Evolutionary conservation across 2,888 invertebrate species (phyloP).

Genomic region (Caenorhabditis wallacei): DNA sequence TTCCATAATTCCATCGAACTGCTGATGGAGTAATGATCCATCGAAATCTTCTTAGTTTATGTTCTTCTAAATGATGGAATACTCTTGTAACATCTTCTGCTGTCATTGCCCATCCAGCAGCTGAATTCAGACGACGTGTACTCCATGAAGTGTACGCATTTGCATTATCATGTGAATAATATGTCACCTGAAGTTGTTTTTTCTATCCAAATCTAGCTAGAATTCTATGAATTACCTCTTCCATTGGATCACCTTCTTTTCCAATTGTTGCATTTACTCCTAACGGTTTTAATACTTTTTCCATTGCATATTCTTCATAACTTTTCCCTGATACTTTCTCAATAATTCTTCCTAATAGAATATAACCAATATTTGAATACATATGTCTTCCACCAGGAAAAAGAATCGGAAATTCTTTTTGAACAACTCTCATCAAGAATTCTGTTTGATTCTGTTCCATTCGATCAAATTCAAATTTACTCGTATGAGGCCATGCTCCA

Average conservation of each 20-base stretch:
- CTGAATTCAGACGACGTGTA: constrained; percentile 70
- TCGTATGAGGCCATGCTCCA: constrained; percentile 73
- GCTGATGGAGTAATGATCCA: constrained; percentile 63
- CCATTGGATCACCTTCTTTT: constrained; percentile 36
- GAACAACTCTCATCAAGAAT: constrained; percentile 66
- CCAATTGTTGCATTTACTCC: constrained; percentile 71
- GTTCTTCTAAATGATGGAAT: constrained; percentile 61
- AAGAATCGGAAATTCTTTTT: constrained; percentile 54
- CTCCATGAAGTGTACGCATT: constrained; percentile 77
- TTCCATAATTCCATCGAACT: constrained; percentile 68
- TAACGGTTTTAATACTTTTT: constrained; percentile 60
- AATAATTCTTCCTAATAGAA: constrained; percentile 73
- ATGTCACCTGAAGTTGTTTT: constrained; percentile 63
- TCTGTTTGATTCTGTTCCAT: constrained; percentile 69
- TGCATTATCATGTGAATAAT: constrained; percentile 78
- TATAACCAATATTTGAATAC: constrained; percentile 76
- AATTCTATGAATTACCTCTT: constrained; percentile 26
- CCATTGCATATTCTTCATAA: constrained; percentile 68
- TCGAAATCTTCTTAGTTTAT: constrained; percentile 53
- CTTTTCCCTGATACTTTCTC: constrained; percentile 67
- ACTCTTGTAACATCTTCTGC: constrained; percentile 67
- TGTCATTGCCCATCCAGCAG: constrained; percentile 76
- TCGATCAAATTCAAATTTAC: constrained; percentile 70
- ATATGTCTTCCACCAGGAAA: constrained; percentile 64
- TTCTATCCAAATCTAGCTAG: neutral